phyloP scores from a whole-genome alignment of 2,888 invertebrate species.

The Apomyelois bistriatella region DNA sequence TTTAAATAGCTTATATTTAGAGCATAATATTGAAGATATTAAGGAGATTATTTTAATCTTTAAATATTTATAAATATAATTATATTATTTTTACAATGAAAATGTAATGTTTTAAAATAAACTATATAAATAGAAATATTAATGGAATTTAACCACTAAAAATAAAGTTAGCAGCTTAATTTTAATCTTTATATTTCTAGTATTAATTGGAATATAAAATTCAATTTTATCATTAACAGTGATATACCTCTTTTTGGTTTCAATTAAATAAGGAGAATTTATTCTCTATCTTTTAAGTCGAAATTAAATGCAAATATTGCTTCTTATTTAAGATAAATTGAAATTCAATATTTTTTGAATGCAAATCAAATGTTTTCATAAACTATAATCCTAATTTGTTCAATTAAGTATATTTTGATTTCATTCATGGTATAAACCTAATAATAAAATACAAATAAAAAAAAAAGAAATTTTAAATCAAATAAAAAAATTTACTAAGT shows the following conservation, averaged over 20 bases:
- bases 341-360: constrained; percentile 56
- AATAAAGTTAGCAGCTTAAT: constrained; percentile 84
- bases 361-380: constrained; percentile 65
- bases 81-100: constrained; percentile 82
- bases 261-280: constrained; percentile 77
- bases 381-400: constrained; percentile 63
- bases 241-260: constrained; percentile 83
- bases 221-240: constrained; percentile 81
- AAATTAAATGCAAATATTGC: constrained; percentile 62
- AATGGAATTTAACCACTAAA: constrained; percentile 71
- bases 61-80: constrained; percentile 34
- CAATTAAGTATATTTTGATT: constrained; percentile 66
- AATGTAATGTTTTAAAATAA: constrained; percentile 83
- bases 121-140: constrained; percentile 82
- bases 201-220: too few species aligned
- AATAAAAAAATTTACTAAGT: constrained; percentile 38
- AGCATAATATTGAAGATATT: constrained; percentile 31
- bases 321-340: constrained; percentile 78
- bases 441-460: constrained; percentile 76
- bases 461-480: constrained; percentile 53
- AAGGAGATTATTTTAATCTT: too few species aligned
- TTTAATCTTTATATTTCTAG: constrained; percentile 61
- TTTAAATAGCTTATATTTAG: constrained; percentile 22
- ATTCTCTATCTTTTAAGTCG: constrained; percentile 36
- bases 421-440: constrained; percentile 64